phyloP scores from a whole-genome alignment of 2,797 vertebrate genomes.

The Lophotriccus pileatus region DNA sequence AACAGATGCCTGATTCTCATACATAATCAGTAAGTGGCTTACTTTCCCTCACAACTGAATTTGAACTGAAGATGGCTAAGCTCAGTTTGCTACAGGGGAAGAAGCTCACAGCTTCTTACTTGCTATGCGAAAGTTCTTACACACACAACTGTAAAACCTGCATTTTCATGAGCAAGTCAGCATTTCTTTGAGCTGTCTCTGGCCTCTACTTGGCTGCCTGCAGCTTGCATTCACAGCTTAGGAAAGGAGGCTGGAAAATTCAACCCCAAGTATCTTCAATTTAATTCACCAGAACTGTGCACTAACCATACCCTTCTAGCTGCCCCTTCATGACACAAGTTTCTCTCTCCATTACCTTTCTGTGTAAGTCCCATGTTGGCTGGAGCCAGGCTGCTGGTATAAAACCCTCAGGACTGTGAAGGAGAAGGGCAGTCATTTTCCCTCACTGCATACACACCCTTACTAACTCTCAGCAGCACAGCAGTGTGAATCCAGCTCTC shows the following conservation, averaged over 20 bases:
- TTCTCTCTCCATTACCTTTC: background rate
- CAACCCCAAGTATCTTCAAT: background rate
- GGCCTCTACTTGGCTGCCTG: slow-evolving; percentile 15
- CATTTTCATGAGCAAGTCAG: slow-evolving; percentile 58
- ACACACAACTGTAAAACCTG: slow-evolving; percentile 43
- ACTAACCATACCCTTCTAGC: background rate
- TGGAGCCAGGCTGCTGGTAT: background rate
- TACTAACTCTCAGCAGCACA: background rate
- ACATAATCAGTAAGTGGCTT: background rate
- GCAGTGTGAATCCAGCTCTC: slow-evolving; percentile 25
- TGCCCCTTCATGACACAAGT: background rate
- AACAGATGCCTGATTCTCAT: background rate
- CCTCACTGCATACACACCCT: background rate
- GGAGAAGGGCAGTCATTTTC: slow-evolving; percentile 2
- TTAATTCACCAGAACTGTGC: background rate
- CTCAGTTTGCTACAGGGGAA: background rate
- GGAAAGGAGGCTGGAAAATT: background rate
- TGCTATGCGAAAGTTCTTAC: slow-evolving; percentile 29
- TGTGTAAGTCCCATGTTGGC: background rate
- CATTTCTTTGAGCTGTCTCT: slow-evolving; percentile 37
- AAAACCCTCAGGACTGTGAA: background rate
- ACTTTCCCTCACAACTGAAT: slow-evolving; percentile 24
- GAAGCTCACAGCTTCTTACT: slow-evolving; percentile 26
- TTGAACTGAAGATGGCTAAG: background rate
- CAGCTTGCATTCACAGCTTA: background rate